Percentiles rank a stretch among this genome's conserved stretches.
phyloP scores from a whole-genome alignment of 1,140 invertebrate genomes.

The Drosophila yakuba region DNA sequence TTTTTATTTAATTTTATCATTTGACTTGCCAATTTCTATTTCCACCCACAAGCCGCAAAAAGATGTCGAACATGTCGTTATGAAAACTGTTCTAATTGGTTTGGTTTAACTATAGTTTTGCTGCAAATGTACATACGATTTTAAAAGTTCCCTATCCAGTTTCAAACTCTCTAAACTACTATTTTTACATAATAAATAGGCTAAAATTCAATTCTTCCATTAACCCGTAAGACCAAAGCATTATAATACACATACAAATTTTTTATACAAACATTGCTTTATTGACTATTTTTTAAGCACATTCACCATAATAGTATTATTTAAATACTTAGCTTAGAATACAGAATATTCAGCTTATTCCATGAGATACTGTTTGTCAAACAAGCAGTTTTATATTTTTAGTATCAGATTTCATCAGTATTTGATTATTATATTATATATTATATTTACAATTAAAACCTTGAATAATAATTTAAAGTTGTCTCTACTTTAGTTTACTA shows the following conservation, averaged over 20 bases:
- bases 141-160: no score
- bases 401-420: background rate
- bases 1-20: no score
- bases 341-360: slow-evolving; percentile 32
- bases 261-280: slow-evolving; percentile 35
- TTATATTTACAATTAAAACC: background rate
- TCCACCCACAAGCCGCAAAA: no score
- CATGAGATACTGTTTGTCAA: slow-evolving; percentile 19
- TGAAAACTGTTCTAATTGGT: no score
- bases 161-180: no score
- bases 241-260: background rate
- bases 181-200: no score
- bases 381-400: slow-evolving; percentile 2
- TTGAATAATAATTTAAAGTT: background rate
- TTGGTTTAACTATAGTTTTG: no score
- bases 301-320: slow-evolving; percentile 38
- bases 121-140: no score
- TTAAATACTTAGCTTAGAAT: slow-evolving; percentile 30
- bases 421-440: background rate
- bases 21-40: no score
- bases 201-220: no score
- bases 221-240: background rate
- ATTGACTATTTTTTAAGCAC: slow-evolving; percentile 63
- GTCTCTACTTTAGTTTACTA: background rate
- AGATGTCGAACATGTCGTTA: no score